phyloP scores from a whole-genome alignment of 92 coral and sea anemone species.

The Palythoa grandis region DNA sequence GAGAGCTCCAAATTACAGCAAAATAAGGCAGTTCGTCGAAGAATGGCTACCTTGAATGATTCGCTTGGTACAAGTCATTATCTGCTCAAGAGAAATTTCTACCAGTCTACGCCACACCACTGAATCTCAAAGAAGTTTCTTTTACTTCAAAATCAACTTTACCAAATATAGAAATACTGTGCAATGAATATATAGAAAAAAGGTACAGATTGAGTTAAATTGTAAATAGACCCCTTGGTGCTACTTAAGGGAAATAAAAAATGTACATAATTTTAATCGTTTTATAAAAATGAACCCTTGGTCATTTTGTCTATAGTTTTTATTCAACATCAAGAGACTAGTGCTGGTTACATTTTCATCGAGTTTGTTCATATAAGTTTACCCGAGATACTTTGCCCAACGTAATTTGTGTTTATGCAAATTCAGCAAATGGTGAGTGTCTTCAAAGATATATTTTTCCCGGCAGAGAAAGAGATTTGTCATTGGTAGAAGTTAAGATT shows the following conservation, averaged over 20 bases:
- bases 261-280: not conserved
- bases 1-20: slow-evolving; percentile 12
- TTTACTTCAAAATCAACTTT: no score
- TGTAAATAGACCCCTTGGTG: not conserved
- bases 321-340: not conserved
- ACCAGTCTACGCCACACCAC: no score
- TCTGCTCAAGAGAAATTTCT: no score
- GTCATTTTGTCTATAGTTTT: no score
- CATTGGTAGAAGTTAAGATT: no score
- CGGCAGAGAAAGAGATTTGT: no score
- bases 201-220: not conserved
- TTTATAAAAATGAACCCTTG: not conserved
- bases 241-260: not conserved
- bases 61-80: not conserved
- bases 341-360: not conserved
- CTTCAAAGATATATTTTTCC: no score
- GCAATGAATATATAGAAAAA: not conserved
- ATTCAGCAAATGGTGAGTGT: no score
- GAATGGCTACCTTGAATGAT: not conserved
- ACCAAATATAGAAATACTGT: not conserved
- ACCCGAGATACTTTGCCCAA: not conserved
- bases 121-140: no score
- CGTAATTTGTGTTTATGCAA: not conserved
- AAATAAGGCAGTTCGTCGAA: not conserved
- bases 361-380: no score